These are phyloP conservation scores for Thecocarcelia acutangulata DNA, from an alignment of 2,888 invertebrate species.

Conservation along the genomic window DNA sequence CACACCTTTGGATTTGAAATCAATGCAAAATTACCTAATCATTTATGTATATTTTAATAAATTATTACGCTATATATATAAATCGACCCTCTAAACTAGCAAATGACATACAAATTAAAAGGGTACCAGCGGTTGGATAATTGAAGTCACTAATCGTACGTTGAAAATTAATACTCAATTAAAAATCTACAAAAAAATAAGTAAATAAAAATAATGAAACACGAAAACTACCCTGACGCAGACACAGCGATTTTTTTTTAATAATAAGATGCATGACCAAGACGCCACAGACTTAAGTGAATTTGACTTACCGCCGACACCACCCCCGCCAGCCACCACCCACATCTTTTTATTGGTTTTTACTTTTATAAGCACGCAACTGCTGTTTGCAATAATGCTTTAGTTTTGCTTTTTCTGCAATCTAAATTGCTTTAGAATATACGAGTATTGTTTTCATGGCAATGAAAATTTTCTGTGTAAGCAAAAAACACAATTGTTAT, in stretches of 20 bases:
- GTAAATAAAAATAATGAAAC: constrained; percentile 14
- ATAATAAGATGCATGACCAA: constrained; percentile 54
- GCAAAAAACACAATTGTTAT: not conserved
- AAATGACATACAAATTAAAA: constrained; percentile 31
- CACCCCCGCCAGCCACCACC: constrained; percentile 41
- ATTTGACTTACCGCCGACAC: constrained; percentile 11
- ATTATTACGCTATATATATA: constrained; percentile 38
- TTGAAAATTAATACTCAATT: constrained; percentile 16
- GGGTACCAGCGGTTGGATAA: constrained; percentile 22
- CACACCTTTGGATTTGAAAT: constrained; percentile 63
- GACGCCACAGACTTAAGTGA: constrained; percentile 52
- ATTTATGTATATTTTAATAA: constrained; percentile 49
- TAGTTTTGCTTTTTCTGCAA: not conserved
- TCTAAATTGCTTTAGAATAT: too few species aligned
- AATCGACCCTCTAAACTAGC: constrained; percentile 22
- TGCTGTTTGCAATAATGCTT: constrained; percentile 46
- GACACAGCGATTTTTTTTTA: constrained; percentile 3
- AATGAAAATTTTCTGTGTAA: constrained; percentile 12
- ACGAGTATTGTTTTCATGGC: too few species aligned
- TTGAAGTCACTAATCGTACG: constrained; percentile 24
- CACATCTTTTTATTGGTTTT: constrained; percentile 54
- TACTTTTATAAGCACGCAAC: constrained; percentile 60
- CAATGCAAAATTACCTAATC: constrained; percentile 66
- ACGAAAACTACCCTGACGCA: constrained; percentile 13
- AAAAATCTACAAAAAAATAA: not conserved